phyloP scores from a whole-genome alignment of 2,888 invertebrate species.

The Dastarcus helophoroides region DNA sequence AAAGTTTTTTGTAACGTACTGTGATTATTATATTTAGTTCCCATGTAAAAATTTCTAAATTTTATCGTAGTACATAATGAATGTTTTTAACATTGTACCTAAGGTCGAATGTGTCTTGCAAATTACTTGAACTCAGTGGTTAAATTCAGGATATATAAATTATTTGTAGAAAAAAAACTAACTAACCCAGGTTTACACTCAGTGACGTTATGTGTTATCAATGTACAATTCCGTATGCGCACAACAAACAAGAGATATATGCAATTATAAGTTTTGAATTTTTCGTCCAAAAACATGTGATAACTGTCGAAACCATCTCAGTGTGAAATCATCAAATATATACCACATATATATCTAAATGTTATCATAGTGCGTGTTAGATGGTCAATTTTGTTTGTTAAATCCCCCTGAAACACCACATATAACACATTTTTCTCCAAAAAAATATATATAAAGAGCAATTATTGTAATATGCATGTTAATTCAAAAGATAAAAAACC shows the following conservation, averaged over 20 bases:
- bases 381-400: conserved; percentile 14
- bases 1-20: conserved; percentile 31
- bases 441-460: too few relatives aligned
- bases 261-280: conserved; percentile 7
- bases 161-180: conserved; percentile 19
- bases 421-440: too few relatives aligned
- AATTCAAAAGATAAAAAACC: too few relatives aligned
- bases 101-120: conserved; percentile 32
- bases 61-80: conserved; percentile 25
- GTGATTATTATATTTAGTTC: conserved; percentile 31
- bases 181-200: conserved; percentile 25
- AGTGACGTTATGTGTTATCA: conserved; percentile 20
- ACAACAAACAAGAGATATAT: conserved; percentile 26
- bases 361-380: conserved; percentile 12
- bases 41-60: conserved; percentile 26
- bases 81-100: conserved; percentile 30
- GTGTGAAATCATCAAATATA: conserved; percentile 10
- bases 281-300: conserved; percentile 27
- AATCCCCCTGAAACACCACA: too few relatives aligned
- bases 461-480: too few relatives aligned
- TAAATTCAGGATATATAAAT: conserved; percentile 26
- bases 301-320: conserved; percentile 21
- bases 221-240: conserved; percentile 17
- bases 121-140: conserved; percentile 26
- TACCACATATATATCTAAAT: conserved; percentile 9